Evolutionary conservation across 2,797 vertebrate species (phyloP).

Genomic region (Darevskia nairensis): DNA sequence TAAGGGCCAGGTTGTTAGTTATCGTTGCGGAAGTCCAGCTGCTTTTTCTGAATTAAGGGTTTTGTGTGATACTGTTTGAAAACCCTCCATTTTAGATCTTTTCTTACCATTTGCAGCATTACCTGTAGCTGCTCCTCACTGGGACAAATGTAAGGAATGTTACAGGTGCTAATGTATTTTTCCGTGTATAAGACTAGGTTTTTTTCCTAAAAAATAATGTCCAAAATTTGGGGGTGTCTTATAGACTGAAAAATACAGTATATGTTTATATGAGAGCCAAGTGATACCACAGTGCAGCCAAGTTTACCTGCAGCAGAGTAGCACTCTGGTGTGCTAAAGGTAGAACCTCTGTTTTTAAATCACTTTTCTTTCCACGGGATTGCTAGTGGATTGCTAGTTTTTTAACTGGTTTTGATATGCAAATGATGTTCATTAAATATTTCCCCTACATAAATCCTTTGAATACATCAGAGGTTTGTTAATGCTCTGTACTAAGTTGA

Average conservation of each 20-base stretch:
- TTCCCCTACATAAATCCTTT: background rate
- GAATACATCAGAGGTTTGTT: slow-evolving; percentile 23
- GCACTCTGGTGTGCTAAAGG: background rate
- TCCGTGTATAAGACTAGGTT: no score
- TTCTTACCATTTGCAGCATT: background rate
- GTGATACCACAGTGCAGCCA: background rate
- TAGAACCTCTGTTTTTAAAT: background rate
- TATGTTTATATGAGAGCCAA: background rate
- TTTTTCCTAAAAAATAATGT: no score
- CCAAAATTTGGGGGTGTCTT: no score
- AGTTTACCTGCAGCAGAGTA: background rate
- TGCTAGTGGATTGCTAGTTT: slow-evolving; percentile 38
- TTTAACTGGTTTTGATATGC: slow-evolving; percentile 24
- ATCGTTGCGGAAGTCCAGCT: background rate
- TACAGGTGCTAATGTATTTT: background rate
- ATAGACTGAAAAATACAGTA: no score
- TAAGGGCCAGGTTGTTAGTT: background rate
- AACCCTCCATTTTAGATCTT: background rate
- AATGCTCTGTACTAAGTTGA: background rate
- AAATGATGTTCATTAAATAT: background rate
- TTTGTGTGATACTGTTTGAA: background rate
- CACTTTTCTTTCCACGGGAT: background rate
- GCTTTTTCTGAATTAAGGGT: background rate
- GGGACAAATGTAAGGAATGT: background rate
- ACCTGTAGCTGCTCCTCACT: background rate